Evolutionary conservation across 2,113 vertebrate species (phyloP).

Genomic region (Silurus glanis): DNA sequence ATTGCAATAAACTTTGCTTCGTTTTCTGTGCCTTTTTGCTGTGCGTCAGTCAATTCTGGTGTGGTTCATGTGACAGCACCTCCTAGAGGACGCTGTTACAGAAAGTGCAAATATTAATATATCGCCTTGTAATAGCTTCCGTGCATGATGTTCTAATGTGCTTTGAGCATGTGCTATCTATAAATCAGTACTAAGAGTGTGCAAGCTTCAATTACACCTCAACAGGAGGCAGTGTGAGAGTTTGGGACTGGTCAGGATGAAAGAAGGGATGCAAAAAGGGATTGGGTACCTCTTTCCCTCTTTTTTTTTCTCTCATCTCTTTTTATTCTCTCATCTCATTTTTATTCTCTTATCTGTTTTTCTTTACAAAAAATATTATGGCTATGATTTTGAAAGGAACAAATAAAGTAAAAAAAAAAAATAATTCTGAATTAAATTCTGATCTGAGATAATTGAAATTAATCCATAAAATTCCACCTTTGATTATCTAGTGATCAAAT

Average conservation of each 20-base stretch:
- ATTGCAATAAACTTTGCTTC: neutral
- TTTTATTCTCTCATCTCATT: neutral
- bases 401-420: neutral
- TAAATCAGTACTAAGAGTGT: neutral
- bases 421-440: neutral
- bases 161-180: neutral
- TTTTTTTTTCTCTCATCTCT: neutral
- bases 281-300: neutral
- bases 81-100: neutral
- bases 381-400: neutral
- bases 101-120: neutral
- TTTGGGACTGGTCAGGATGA: neutral
- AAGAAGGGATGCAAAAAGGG: neutral
- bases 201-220: constrained; percentile 13
- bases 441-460: neutral
- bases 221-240: neutral
- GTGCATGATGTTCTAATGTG: neutral
- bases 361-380: neutral
- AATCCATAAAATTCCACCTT: neutral
- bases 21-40: neutral
- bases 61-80: neutral
- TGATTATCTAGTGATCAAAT: neutral
- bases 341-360: neutral
- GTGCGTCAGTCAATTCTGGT: neutral
- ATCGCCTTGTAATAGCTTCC: neutral